A percentile compares a stretch with the other conserved stretches of the same genome.
Evolutionary conservation across 1,140 invertebrate genomes (phyloP).

Genomic region (Euglossa dilemma): DNA sequence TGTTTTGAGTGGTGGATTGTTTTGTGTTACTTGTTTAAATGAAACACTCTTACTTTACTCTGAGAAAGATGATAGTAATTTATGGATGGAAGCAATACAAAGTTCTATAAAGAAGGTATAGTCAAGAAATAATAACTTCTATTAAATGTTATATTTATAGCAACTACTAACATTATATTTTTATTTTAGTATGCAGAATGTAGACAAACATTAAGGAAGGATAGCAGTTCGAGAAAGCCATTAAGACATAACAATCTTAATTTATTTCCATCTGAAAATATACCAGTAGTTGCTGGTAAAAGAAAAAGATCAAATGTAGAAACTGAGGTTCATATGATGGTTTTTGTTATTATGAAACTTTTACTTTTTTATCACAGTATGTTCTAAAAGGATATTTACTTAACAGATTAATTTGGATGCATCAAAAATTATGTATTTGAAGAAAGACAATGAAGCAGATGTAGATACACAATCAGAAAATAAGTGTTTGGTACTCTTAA

Average conservation of each 20-base stretch:
- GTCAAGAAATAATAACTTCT: neutral
- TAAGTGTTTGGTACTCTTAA: constrained; percentile 62
- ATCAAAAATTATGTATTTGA: constrained; percentile 76
- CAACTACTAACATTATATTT: constrained; percentile 3
- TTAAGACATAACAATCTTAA: constrained; percentile 83
- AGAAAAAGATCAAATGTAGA: constrained; percentile 74
- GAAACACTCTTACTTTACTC: constrained; percentile 84
- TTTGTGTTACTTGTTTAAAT: constrained; percentile 84
- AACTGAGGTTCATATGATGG: constrained; percentile 63
- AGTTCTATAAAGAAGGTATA: constrained; percentile 82
- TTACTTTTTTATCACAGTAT: constrained; percentile 67
- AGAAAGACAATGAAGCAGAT: constrained; percentile 69
- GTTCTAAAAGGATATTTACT: constrained; percentile 19
- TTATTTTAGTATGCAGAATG: constrained; percentile 81
- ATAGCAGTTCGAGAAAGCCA: constrained; percentile 84
- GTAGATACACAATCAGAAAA: constrained; percentile 35
- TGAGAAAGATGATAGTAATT: constrained; percentile 82
- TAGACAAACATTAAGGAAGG: constrained; percentile 84
- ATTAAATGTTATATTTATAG: neutral
- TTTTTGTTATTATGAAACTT: constrained; percentile 63
- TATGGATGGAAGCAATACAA: constrained; percentile 84
- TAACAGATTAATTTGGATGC: constrained; percentile 63
- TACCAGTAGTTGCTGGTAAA: constrained; percentile 66
- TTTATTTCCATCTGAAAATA: constrained; percentile 75
- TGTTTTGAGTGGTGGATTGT: constrained; percentile 83